Evolutionary conservation across 2,797 vertebrate genomes (phyloP).

Genomic region (Cyclura pinguis): DNA sequence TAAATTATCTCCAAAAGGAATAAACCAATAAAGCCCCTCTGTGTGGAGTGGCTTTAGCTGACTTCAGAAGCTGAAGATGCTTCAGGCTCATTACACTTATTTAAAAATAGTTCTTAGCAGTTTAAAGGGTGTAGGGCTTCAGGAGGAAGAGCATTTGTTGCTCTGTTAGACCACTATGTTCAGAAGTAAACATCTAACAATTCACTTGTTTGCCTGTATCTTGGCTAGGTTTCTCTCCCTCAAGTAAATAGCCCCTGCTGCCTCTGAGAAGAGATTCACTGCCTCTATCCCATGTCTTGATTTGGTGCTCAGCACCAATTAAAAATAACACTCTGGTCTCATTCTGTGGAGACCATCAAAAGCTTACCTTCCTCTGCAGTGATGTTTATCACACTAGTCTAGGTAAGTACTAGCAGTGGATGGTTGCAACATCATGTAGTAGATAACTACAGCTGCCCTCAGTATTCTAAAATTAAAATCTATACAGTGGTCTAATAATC

Average conservation of each 20-base stretch:
- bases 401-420: neutral
- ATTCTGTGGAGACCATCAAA: too few relatives aligned
- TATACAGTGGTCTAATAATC: neutral
- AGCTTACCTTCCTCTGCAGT: too few relatives aligned
- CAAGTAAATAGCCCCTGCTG: neutral
- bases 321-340: too few relatives aligned
- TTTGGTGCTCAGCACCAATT: too few relatives aligned
- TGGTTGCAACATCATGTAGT: neutral
- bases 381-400: too few relatives aligned
- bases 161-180: neutral
- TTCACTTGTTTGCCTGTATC: neutral
- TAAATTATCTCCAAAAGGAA: conserved; percentile 28
- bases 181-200: conserved; percentile 6
- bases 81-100: neutral
- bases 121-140: neutral
- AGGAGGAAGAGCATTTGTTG: neutral
- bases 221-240: neutral
- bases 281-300: too few relatives aligned
- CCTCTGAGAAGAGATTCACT: neutral
- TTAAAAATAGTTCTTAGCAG: neutral
- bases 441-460: neutral
- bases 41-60: neutral
- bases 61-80: conserved; percentile 2
- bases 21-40: conserved; percentile 22
- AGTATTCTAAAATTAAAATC: neutral